These are phyloP conservation scores for Heteropelma amictum DNA, from an alignment of 2,888 invertebrate genomes.

Conservation along the genomic window DNA sequence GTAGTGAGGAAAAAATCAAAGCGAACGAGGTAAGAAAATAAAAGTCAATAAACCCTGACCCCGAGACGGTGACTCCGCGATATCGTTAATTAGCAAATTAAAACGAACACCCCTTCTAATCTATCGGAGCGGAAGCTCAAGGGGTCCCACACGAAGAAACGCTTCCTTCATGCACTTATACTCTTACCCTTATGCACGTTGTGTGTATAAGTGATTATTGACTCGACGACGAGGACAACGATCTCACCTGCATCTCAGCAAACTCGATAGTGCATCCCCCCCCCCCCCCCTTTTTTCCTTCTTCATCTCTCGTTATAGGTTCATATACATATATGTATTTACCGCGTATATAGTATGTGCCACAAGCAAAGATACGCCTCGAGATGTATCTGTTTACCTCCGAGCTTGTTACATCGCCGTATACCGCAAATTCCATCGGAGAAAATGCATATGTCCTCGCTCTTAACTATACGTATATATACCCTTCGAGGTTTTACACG, in stretches of 20 bases:
- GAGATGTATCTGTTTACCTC: conserved; percentile 43
- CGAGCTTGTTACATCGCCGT: conserved; percentile 22
- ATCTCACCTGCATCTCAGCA: conserved; percentile 44
- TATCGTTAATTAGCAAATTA: conserved; percentile 58
- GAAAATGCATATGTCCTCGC: conserved; percentile 46
- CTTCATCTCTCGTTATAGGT: conserved; percentile 44
- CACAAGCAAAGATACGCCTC: conserved; percentile 27
- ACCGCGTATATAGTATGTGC: neutral
- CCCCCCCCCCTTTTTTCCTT: neutral
- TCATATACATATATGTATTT: neutral
- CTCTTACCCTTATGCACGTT: neutral
- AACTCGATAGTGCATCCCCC: conserved; percentile 33
- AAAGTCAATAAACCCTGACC: conserved; percentile 53
- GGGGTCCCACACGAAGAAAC: conserved; percentile 24
- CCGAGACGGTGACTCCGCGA: conserved; percentile 54
- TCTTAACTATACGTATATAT: conserved; percentile 35
- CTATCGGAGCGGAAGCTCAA: conserved; percentile 46
- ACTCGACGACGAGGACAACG: conserved; percentile 32
- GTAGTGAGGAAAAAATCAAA: neutral
- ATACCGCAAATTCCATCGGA: conserved; percentile 44
- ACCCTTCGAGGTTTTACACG: neutral
- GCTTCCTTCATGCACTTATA: no score
- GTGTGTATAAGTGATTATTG: conserved; percentile 10
- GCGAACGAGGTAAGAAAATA: conserved; percentile 1
- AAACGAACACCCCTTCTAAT: conserved; percentile 56